Evolutionary conservation across 2,888 invertebrate species (phyloP), one percentile per base, ranked within the genome.

Genomic region (Drosophila eohydei): DNA sequence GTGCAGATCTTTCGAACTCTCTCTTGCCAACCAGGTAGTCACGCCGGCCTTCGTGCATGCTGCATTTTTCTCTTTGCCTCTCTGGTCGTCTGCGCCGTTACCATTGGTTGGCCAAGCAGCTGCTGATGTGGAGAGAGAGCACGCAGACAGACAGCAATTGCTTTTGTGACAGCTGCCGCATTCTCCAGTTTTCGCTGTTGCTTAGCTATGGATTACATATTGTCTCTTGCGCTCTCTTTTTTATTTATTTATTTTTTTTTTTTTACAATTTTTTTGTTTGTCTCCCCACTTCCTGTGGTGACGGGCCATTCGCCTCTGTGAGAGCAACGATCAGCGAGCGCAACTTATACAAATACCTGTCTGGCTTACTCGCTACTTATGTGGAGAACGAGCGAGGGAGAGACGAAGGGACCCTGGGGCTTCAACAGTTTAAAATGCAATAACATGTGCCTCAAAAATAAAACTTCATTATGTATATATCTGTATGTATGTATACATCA

Each of bases 231-330:
- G 0, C 50, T 50, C 50, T 57, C 26, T 59, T 11, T 59, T 28
- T 46, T 28, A 9, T 5, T 28, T 21, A 21, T 21, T 21, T 21
- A 1, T 21, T 21, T 21, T 21, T 21, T 21, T 21, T 21, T 21
- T 21, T 21, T 21, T 21, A 21, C 21, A 21, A 21, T 21, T 32
- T 16, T 16, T 32, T 38, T 41, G 43, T 64, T 46, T 32, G 55
- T 16, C 78, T 52, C 48, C 74, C 74, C 79, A 79, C 70, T 77
- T 77, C 75, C 71, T 74, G 66, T 52, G 44, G 14, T 41, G 56
- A 38, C n/a, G 30, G 71, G 58, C 70, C 58, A 71, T 77, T 74
- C 62, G 46, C 71, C 77, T 43, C 21, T 40, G 3, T 11, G 38
- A 43, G 61, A 38, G 60, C 57, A 54, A n/a, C 56, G 63, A 68